Base-by-base conservation (phyloP, 2,797 vertebrate genomes). In the Bradypodion ventrale region DNA sequence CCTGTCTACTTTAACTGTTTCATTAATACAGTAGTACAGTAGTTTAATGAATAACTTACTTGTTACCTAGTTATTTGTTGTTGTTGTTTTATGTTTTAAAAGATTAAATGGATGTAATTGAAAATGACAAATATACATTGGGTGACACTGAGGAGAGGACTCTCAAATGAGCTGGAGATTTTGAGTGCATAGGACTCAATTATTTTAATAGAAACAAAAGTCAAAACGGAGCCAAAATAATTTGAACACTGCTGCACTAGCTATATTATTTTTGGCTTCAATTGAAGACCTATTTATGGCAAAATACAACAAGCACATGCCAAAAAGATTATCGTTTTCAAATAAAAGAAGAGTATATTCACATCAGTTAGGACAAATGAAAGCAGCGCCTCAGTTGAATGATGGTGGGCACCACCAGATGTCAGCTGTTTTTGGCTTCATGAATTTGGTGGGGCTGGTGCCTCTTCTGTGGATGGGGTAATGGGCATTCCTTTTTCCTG, bases 121-220 rank as follows among this genome's bases (percentile, higher is more conserved):
- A 25, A 65, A 68, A 66, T 52, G 21, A 66, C 62, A 66, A 21
- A 69, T 56, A 15, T 9, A 13, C 25, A 69, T 66, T 52, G 23
- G 37, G 37, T 29, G 56, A 56, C 56, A 56, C 56, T 80, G 65
- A 59, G 69, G 7, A 56, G 21, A 37, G 15, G 5, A 23, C 23
- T 25, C 25, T 10, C 42, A 25, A 70, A 56, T 7, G 4, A 70
- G 46, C 10, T 29, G 4, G 32, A 69, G 32, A 37, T 32, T 35
- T 52, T 35, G 65, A 32, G 80, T n/a, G n/a, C 44, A 7, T 21
- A 66, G 62, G 49, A 49, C n/a, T 52, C 78, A 80, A 80, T 80
- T 80, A 80, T 29, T 59, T 40, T 80, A 80, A 80, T 80, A 49
- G 78, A 69, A 80, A 69, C 46, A 69, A n/a, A 66, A 79, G 66